phyloP scores from a whole-genome alignment of 1,140 invertebrate genomes.

The Drosophila eugracilis region DNA sequence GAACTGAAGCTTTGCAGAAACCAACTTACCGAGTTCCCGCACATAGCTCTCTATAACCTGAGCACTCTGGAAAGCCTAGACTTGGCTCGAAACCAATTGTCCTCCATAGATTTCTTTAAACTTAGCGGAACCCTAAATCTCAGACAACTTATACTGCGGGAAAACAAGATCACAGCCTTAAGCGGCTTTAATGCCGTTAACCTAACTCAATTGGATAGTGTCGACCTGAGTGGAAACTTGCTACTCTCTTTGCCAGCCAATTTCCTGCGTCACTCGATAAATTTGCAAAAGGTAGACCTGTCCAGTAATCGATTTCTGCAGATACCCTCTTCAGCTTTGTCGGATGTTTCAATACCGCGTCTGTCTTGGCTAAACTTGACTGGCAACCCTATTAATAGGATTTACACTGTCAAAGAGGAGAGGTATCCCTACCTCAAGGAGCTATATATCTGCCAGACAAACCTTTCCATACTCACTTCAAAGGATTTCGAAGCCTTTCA shows the following conservation, averaged over 20 bases:
- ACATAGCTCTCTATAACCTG: conserved; percentile 90
- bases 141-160: conserved; percentile 89
- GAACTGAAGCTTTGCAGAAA: conserved; percentile 91
- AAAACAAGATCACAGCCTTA: conserved; percentile 91
- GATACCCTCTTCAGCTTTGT: conserved; percentile 92
- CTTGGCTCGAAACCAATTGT: conserved; percentile 90
- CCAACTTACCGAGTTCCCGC: conserved; percentile 90
- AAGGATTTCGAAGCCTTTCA: conserved; percentile 95
- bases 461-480: conserved; percentile 93
- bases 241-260: conserved; percentile 92
- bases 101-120: conserved; percentile 90
- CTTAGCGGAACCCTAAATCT: conserved; percentile 90
- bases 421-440: conserved; percentile 89
- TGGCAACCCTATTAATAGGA: conserved; percentile 90
- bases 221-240: conserved; percentile 91
- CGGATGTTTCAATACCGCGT: conserved; percentile 90
- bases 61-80: conserved; percentile 90
- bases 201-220: conserved; percentile 89
- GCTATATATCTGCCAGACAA: conserved; percentile 92
- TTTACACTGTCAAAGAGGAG: conserved; percentile 85
- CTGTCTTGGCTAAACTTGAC: conserved; percentile 92
- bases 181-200: conserved; percentile 91
- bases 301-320: conserved; percentile 92
- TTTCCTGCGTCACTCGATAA: conserved; percentile 90
- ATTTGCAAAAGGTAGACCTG: conserved; percentile 91